These are phyloP conservation scores for Drosophila siamana DNA, from an alignment of 2,888 invertebrate genomes.

Conservation along the genomic window DNA sequence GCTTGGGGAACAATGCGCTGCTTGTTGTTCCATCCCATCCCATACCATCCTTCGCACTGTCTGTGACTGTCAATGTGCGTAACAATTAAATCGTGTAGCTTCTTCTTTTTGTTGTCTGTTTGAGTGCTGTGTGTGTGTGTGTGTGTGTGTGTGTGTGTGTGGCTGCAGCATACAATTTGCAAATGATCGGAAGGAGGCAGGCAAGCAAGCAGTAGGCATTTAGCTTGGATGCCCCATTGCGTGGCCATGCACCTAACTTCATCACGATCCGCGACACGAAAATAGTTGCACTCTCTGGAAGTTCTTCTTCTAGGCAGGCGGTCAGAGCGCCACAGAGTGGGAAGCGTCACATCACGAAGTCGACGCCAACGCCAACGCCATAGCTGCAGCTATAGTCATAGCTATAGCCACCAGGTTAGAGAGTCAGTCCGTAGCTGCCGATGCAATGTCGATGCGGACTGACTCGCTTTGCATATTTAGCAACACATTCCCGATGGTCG, in stretches of 20 bases:
- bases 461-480: constrained; percentile 79
- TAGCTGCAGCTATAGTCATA: too few species aligned
- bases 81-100: constrained; percentile 83
- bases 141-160: constrained; percentile 11
- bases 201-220: constrained; percentile 25
- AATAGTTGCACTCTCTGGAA: constrained; percentile 76
- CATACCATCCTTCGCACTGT: neutral
- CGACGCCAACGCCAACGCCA: constrained; percentile 69
- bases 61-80: constrained; percentile 79
- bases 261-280: constrained; percentile 80
- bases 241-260: constrained; percentile 80
- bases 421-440: constrained; percentile 39
- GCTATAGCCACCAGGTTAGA: constrained; percentile 27
- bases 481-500: constrained; percentile 80
- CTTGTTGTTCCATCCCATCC: constrained; percentile 8
- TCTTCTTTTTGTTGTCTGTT: constrained; percentile 57
- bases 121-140: too few species aligned
- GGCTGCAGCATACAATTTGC: constrained; percentile 62
- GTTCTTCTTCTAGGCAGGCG: constrained; percentile 21
- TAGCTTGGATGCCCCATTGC: constrained; percentile 63
- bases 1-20: constrained; percentile 43
- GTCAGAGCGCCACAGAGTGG: constrained; percentile 71
- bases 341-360: constrained; percentile 81
- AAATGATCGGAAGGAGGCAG: constrained; percentile 59
- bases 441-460: constrained; percentile 58